Conservation (phyloP, 2,888 invertebrate genomes). For the Phragmatobia fuliginosa region DNA sequence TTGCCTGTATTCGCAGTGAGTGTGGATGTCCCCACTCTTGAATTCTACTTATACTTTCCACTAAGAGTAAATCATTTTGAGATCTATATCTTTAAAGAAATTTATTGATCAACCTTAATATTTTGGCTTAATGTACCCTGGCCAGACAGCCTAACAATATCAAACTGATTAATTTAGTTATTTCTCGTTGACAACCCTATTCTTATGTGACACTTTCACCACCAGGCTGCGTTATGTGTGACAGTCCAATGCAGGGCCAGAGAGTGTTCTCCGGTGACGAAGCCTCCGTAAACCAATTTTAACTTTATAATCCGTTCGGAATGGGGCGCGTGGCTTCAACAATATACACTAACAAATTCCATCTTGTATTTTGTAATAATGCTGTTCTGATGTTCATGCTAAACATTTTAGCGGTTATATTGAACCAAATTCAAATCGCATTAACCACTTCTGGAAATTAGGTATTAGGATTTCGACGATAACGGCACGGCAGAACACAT, state of each 20-base stretch:
- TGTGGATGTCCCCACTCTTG: no score
- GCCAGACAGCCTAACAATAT: no score
- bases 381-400: conserved; percentile 22
- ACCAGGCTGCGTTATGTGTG: conserved; percentile 20
- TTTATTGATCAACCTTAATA: background rate
- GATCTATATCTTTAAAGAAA: no score
- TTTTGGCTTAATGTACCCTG: background rate
- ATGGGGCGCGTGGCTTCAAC: conserved; percentile 41
- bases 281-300: conserved; percentile 59
- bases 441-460: no score
- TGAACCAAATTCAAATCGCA: background rate
- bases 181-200: background rate
- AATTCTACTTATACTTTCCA: no score
- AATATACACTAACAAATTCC: conserved; percentile 51
- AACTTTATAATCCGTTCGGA: conserved; percentile 58
- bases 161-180: no score
- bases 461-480: background rate
- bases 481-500: conserved; percentile 3
- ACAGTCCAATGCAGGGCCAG: conserved; percentile 29
- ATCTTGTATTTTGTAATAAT: conserved; percentile 43
- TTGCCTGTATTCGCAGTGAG: no score
- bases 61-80: no score
- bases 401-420: conserved; percentile 23
- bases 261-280: conserved; percentile 39
- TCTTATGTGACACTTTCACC: conserved; percentile 1